phyloP scores from a whole-genome alignment of 2,888 invertebrate species.

The Melitaea athalia region DNA sequence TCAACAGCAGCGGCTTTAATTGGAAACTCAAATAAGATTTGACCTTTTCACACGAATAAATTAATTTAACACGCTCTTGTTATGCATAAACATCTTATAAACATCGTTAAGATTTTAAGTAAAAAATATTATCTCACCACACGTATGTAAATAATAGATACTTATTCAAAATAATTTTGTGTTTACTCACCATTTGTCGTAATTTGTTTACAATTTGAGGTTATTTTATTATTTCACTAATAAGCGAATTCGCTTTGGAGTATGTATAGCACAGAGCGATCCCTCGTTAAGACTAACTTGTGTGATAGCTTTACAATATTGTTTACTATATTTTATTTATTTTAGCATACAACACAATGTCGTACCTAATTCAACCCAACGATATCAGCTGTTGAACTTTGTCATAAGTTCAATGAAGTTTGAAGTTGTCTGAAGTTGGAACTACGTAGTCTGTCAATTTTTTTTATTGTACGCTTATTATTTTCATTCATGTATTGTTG shows the following conservation, averaged over 20 bases:
- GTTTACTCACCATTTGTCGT: slow-evolving; percentile 27
- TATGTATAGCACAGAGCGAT: slow-evolving; percentile 32
- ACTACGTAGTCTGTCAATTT: slow-evolving; percentile 32
- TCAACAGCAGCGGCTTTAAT: slow-evolving; percentile 27
- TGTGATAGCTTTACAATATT: slow-evolving; percentile 32
- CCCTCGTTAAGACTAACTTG: slow-evolving; percentile 35
- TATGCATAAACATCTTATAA: background rate
- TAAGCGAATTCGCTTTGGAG: slow-evolving; percentile 26
- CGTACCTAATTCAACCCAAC: slow-evolving; percentile 40
- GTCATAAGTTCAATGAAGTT: slow-evolving; percentile 27
- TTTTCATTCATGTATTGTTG: slow-evolving; percentile 30
- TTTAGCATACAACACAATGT: slow-evolving; percentile 38
- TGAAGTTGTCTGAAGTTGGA: slow-evolving; percentile 19
- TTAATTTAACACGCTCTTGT: background rate
- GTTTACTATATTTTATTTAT: slow-evolving; percentile 39
- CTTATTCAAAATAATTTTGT: background rate
- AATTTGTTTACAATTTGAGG: slow-evolving; percentile 46
- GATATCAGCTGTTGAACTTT: slow-evolving; percentile 49
- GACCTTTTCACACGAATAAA: slow-evolving; percentile 22
- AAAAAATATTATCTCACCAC: slow-evolving; percentile 5
- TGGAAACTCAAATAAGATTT: slow-evolving; percentile 23
- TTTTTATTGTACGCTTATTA: slow-evolving; percentile 36
- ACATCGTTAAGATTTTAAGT: background rate
- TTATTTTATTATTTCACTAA: slow-evolving; percentile 36
- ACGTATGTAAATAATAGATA: slow-evolving; percentile 11